Evolutionary conservation across 2,797 vertebrate species (phyloP).

Genomic region (Cuniculus paca): DNA sequence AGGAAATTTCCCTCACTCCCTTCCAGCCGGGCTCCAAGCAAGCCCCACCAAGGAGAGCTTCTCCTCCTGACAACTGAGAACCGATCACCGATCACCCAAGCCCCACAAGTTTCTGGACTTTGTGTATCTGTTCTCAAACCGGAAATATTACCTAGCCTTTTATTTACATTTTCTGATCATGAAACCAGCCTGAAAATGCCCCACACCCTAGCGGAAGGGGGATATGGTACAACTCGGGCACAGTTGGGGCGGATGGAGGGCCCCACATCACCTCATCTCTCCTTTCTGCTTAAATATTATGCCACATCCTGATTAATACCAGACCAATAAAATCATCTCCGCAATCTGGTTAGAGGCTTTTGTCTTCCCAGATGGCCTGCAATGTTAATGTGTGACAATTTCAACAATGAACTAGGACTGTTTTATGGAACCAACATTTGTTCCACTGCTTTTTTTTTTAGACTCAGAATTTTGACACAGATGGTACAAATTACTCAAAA

Average conservation of each 20-base stretch:
- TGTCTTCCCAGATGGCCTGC: slow-evolving; percentile 93
- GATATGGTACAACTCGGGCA: slow-evolving; percentile 78
- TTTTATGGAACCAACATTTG: slow-evolving; percentile 94
- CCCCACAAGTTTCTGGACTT: slow-evolving; percentile 71
- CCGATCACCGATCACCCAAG: slow-evolving; percentile 80
- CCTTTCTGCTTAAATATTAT: slow-evolving; percentile 91
- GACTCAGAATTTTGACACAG: slow-evolving; percentile 93
- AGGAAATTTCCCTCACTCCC: slow-evolving; percentile 79
- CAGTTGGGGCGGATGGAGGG: slow-evolving; percentile 82
- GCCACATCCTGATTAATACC: slow-evolving; percentile 92
- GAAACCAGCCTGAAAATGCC: slow-evolving; percentile 77
- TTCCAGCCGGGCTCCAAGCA: slow-evolving; percentile 79
- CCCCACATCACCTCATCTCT: slow-evolving; percentile 90
- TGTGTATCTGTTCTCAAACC: slow-evolving; percentile 81
- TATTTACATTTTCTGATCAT: slow-evolving; percentile 84
- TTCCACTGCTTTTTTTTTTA: slow-evolving; percentile 92
- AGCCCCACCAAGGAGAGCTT: slow-evolving; percentile 71
- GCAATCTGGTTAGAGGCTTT: slow-evolving; percentile 92
- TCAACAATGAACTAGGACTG: slow-evolving; percentile 93
- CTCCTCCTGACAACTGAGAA: slow-evolving; percentile 71
- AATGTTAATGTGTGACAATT: slow-evolving; percentile 94
- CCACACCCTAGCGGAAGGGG: slow-evolving; percentile 57
- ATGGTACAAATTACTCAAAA: slow-evolving; percentile 94
- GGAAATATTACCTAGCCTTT: slow-evolving; percentile 84
- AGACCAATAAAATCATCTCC: slow-evolving; percentile 92